phyloP scores from a whole-genome alignment of 2,113 vertebrate species.

The Macquaria australasica region DNA sequence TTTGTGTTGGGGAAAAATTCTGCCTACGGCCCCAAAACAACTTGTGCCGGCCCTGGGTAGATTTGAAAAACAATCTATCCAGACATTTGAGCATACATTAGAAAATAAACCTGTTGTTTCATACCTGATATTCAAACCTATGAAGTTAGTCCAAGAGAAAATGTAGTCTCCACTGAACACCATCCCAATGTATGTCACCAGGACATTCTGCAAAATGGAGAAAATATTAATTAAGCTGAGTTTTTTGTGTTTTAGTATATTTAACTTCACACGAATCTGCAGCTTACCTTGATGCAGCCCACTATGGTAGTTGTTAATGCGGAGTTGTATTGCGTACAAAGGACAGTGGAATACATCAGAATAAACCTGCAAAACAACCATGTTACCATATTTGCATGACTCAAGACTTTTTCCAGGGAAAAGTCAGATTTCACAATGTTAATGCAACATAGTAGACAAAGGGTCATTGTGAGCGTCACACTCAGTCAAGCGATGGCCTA shows the following conservation, averaged over 20 bases:
- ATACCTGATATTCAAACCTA: slow-evolving; percentile 98
- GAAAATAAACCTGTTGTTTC: neutral
- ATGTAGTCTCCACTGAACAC: slow-evolving; percentile 98
- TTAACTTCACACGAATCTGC: neutral
- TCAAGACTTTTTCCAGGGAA: neutral
- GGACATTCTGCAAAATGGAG: slow-evolving; percentile 90
- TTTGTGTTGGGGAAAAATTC: neutral
- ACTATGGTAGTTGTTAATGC: slow-evolving; percentile 97
- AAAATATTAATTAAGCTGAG: neutral
- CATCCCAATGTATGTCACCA: slow-evolving; percentile 99
- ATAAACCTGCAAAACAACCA: slow-evolving; percentile 86
- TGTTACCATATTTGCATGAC: neutral
- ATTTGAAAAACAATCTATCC: neutral
- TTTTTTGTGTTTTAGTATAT: neutral
- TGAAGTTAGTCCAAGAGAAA: slow-evolving; percentile 98
- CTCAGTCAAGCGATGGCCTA: neutral
- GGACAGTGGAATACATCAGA: slow-evolving; percentile 96
- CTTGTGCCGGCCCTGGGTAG: no score
- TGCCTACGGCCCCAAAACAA: neutral
- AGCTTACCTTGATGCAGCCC: slow-evolving; percentile 95
- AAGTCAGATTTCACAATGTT: slow-evolving; percentile 22
- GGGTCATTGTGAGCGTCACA: neutral
- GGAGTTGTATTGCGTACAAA: slow-evolving; percentile 99
- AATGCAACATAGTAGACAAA: neutral
- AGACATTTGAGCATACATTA: neutral